Conservation (phyloP, 2,797 vertebrate species). For the Rhynchotus rufescens region DNA sequence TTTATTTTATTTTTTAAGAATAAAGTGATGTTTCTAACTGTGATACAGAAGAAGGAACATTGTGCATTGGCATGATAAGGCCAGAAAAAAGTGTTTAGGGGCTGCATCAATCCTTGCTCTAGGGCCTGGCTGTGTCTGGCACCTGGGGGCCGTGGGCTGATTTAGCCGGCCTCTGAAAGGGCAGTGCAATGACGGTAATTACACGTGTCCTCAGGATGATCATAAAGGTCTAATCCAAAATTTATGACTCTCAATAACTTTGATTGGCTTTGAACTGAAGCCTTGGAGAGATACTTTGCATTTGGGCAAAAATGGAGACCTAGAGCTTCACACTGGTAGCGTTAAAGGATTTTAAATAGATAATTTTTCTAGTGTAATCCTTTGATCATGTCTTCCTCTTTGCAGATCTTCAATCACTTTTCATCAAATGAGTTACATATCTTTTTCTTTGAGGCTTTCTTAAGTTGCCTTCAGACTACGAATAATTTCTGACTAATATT, state of each 20-base stretch:
- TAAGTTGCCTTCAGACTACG: neutral
- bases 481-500: neutral
- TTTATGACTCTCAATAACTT: neutral
- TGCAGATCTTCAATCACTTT: slow-evolving; percentile 28
- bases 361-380: neutral
- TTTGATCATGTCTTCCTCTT: slow-evolving; percentile 25
- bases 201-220: neutral
- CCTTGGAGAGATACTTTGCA: neutral
- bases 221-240: neutral
- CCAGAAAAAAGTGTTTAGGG: neutral
- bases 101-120: neutral
- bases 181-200: neutral
- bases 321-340: neutral
- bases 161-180: neutral
- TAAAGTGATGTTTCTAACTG: neutral
- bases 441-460: slow-evolving; percentile 19
- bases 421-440: neutral
- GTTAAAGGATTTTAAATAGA: slow-evolving; percentile 31
- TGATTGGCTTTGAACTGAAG: neutral
- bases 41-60: neutral
- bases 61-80: neutral
- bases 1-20: neutral
- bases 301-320: neutral
- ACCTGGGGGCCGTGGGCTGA: fast-evolving
- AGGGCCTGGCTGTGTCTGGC: neutral